A percentile compares a stretch with the other conserved stretches of the same genome.
These are phyloP conservation scores for Lobophora halterata DNA, from an alignment of 2,888 invertebrate genomes.

Conservation along the genomic window DNA sequence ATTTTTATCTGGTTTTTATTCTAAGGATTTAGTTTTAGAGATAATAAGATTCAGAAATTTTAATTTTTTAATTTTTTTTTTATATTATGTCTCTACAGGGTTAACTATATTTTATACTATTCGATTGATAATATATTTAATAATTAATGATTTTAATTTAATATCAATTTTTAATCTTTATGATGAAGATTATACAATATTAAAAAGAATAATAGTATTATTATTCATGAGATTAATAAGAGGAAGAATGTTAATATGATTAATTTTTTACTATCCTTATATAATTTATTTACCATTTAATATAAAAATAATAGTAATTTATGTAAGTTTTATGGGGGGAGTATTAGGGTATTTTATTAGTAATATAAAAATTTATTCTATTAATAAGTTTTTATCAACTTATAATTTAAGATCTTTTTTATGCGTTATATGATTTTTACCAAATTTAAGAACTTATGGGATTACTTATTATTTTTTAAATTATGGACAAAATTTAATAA, in stretches of 20 bases:
- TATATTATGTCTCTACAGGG: slow-evolving; percentile 80
- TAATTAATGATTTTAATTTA: slow-evolving; percentile 74
- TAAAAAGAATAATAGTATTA: slow-evolving; percentile 71
- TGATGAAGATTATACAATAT: slow-evolving; percentile 72
- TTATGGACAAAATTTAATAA: slow-evolving; percentile 58
- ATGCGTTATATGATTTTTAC: slow-evolving; percentile 78
- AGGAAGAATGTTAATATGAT: slow-evolving; percentile 77
- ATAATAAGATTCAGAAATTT: slow-evolving; percentile 71
- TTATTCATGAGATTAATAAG: slow-evolving; percentile 75
- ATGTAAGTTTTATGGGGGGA: slow-evolving; percentile 68
- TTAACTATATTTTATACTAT: slow-evolving; percentile 81
- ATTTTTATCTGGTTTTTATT: slow-evolving; percentile 84
- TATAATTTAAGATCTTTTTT: slow-evolving; percentile 56
- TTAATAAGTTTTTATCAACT: slow-evolving; percentile 60
- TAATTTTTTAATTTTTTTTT: slow-evolving; percentile 77
- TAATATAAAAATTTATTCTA: slow-evolving; percentile 62
- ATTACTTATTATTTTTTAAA: slow-evolving; percentile 69
- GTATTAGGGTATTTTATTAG: slow-evolving; percentile 69
- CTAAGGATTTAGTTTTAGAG: slow-evolving; percentile 83
- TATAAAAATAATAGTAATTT: slow-evolving; percentile 78
- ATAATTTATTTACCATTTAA: slow-evolving; percentile 76
- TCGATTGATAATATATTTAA: slow-evolving; percentile 79
- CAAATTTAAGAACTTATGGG: slow-evolving; percentile 66
- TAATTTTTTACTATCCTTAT: slow-evolving; percentile 76
- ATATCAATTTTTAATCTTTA: slow-evolving; percentile 67